A percentile compares a stretch with the other conserved stretches of the same genome.
These are phyloP conservation scores for Hypomesus transpacificus DNA, from an alignment of 2,113 vertebrate genomes.

Conservation along the genomic window DNA sequence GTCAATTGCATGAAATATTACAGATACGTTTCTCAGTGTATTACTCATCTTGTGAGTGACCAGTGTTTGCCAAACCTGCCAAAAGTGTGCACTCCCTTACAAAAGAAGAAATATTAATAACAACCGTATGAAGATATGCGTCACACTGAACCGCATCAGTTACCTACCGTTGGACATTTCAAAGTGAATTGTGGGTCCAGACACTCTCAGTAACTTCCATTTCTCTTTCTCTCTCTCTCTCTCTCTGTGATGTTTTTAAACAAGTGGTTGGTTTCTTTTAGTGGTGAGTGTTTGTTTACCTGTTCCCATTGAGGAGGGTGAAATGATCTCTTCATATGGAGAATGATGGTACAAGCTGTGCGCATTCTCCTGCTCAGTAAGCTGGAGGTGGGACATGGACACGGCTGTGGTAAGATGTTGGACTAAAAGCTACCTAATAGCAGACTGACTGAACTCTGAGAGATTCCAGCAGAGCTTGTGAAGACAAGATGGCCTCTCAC, in stretches of 20 bases:
- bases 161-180: background rate
- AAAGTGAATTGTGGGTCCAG: background rate
- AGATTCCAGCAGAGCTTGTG: no score
- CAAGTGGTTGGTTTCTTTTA: background rate
- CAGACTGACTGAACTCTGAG: no score
- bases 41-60: conserved; percentile 49
- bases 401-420: background rate
- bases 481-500: no score
- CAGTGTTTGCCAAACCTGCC: conserved; percentile 42
- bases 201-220: background rate
- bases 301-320: no score
- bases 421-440: background rate
- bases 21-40: conserved; percentile 45
- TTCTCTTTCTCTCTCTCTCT: conserved; percentile 2
- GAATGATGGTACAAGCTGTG: no score
- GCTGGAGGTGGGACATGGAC: background rate
- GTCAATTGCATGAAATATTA: conserved; percentile 58
- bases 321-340: no score
- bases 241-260: background rate
- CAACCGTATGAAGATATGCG: conserved; percentile 9
- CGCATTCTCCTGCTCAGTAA: no score
- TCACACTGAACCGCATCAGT: conserved; percentile 15
- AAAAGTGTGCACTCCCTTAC: conserved; percentile 28
- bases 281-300: background rate
- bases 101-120: conserved; percentile 18